These are phyloP conservation scores for Micropterix aruncella DNA, from an alignment of 2,888 invertebrate genomes.

Conservation along the genomic window DNA sequence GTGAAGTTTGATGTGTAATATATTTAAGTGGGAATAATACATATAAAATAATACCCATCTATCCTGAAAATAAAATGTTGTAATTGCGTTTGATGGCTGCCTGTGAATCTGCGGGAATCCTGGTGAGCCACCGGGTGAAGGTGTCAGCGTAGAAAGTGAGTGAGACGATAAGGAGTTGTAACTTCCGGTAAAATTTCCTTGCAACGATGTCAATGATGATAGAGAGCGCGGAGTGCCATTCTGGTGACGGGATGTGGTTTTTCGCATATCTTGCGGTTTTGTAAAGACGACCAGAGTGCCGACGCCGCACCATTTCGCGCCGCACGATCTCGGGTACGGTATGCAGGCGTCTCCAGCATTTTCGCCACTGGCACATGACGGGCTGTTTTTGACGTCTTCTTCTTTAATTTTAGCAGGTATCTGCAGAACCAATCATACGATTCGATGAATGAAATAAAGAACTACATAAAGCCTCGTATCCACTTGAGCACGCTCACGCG, in stretches of 20 bases:
- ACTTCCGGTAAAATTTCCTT: conserved; percentile 25
- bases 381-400: conserved; percentile 32
- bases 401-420: conserved; percentile 41
- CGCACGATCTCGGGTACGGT: conserved; percentile 89
- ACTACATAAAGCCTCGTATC: too few relatives aligned
- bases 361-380: conserved; percentile 34
- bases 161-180: conserved; percentile 32
- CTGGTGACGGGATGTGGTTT: conserved; percentile 56
- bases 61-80: conserved; percentile 71
- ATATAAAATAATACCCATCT: conserved; percentile 37
- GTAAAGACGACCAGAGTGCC: conserved; percentile 80
- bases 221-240: conserved; percentile 55
- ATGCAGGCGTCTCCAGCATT: conserved; percentile 63
- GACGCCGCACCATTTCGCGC: conserved; percentile 83
- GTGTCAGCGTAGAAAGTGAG: conserved; percentile 33
- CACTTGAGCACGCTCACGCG: too few relatives aligned
- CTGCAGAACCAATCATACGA: too few relatives aligned
- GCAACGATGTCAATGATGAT: conserved; percentile 29
- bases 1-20: too few relatives aligned
- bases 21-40: too few relatives aligned
- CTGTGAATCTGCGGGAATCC: conserved; percentile 34
- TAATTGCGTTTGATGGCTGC: conserved; percentile 46
- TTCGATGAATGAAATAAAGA: neutral
- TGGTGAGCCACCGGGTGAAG: conserved; percentile 34
- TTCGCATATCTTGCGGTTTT: conserved; percentile 52